Base-by-base conservation (phyloP, 2,797 vertebrate genomes). In the Aldrovandia affinis region DNA sequence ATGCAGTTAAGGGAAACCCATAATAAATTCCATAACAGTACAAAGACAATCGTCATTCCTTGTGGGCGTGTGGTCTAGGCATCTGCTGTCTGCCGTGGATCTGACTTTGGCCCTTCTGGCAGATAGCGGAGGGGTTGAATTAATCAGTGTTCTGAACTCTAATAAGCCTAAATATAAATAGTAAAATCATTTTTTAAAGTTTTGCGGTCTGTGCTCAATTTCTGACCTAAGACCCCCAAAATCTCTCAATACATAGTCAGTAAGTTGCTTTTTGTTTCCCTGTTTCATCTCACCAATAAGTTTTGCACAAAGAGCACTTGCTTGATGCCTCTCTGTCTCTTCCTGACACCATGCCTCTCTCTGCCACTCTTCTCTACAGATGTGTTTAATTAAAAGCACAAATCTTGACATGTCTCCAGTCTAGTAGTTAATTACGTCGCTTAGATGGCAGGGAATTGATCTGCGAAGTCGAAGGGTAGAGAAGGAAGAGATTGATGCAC, bases 391-490 rank as follows among this genome's bases (percentile, higher is more conserved):
- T 93, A 92, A 91, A 94, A 94, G 84, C 79, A 50, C 79, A 75
- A 57, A 85, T 85, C 84, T 50, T 73, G 65, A 94, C 94, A 95
- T 90, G 93, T 95, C 94, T 94, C 92, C 91, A 90, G 90, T 92
- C 91, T 91, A 92, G 92, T 86, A 79, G 86, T 91, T 93, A 94
- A 94, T 94, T 94, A 93, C 85, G 83, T 80, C 80, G 50, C 87
- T 85, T 81, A 89, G 85, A 86, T 87, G 88, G 89, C 89, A 86
- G 81, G 78, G n/a, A 86, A 83, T 81, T 86, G 88, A 85, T 75
- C 70, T 39, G 8, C 20, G 86, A 25, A 10, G 59, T 0, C 20
- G 87, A 55, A 63, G 82, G 15, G 59, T 0, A 36, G 86, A 59
- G 30, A 78, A 59, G 83, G 84, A 44, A 68, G 36, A 18, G 78